Percentiles rank a stretch among this genome's conserved stretches.
Conservation (phyloP, 1,140 invertebrate species). For the Drosophila orena region DNA sequence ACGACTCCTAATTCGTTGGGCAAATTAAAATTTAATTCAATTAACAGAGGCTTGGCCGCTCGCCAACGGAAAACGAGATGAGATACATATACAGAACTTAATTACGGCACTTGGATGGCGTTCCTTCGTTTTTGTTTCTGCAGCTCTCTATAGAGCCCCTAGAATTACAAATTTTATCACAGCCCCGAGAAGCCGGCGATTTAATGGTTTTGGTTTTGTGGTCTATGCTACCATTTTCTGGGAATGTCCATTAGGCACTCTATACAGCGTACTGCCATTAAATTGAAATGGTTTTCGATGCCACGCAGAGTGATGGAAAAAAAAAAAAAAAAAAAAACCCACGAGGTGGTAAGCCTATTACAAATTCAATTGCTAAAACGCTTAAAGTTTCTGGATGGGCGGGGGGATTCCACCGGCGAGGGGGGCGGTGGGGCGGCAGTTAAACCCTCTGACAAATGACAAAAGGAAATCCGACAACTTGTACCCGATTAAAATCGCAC, state of each 20-base stretch:
- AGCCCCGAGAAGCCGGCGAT: slow-evolving; percentile 13
- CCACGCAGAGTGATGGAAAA: slow-evolving; percentile 29
- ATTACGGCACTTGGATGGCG: slow-evolving; percentile 23
- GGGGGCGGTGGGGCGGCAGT: not conserved
- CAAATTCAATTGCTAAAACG: slow-evolving; percentile 74
- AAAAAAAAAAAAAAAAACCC: not conserved
- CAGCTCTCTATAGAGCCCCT: no score
- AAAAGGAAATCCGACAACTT: slow-evolving; percentile 52
- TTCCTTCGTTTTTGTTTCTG: no score
- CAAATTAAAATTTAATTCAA: slow-evolving; percentile 81
- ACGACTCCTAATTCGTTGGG: slow-evolving; percentile 55
- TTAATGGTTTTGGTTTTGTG: slow-evolving; percentile 44
- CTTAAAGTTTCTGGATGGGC: not conserved
- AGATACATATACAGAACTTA: slow-evolving; percentile 30
- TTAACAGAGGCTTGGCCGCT: slow-evolving; percentile 31
- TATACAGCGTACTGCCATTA: slow-evolving; percentile 77
- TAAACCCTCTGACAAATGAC: slow-evolving; percentile 39
- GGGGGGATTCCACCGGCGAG: not conserved
- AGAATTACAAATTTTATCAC: slow-evolving; percentile 5
- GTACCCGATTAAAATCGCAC: slow-evolving; percentile 60
- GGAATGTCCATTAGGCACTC: slow-evolving; percentile 28
- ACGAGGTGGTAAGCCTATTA: slow-evolving; percentile 61
- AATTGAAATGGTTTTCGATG: slow-evolving; percentile 81
- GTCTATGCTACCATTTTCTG: slow-evolving; percentile 18
- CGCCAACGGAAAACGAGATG: slow-evolving; percentile 5